Conservation (phyloP, 1,140 invertebrate genomes). For the Heterodera schachtii region DNA sequence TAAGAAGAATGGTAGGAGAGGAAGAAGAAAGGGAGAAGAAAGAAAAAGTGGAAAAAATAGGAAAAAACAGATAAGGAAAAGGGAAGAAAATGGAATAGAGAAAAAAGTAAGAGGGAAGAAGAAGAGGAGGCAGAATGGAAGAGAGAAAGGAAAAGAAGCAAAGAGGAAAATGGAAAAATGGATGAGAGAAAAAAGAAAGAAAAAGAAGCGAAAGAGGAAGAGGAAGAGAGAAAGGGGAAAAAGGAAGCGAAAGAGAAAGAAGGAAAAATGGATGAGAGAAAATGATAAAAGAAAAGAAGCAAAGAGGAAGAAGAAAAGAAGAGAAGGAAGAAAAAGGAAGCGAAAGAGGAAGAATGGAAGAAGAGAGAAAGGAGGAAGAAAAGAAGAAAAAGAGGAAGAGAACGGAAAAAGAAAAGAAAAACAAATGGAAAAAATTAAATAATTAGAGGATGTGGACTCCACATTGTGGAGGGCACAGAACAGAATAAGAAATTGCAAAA, state of each 20-base stretch:
- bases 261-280: neutral
- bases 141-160: neutral
- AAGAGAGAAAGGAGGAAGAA: neutral
- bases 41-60: neutral
- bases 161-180: neutral
- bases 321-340: constrained; percentile 1
- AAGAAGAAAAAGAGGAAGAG: neutral
- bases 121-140: neutral
- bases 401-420: neutral
- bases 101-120: neutral
- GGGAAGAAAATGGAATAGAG: neutral
- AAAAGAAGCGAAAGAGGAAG: no score
- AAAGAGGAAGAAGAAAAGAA: neutral
- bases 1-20: neutral
- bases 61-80: neutral
- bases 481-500: no score
- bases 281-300: neutral
- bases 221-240: neutral
- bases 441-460: no score
- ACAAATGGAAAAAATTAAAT: constrained; percentile 7
- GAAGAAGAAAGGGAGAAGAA: neutral
- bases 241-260: neutral
- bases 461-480: no score
- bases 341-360: neutral
- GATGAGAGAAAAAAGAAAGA: no score